Evolutionary conservation across 2,797 vertebrate species (phyloP).

Genomic region (Leucoraja ocellata): DNA sequence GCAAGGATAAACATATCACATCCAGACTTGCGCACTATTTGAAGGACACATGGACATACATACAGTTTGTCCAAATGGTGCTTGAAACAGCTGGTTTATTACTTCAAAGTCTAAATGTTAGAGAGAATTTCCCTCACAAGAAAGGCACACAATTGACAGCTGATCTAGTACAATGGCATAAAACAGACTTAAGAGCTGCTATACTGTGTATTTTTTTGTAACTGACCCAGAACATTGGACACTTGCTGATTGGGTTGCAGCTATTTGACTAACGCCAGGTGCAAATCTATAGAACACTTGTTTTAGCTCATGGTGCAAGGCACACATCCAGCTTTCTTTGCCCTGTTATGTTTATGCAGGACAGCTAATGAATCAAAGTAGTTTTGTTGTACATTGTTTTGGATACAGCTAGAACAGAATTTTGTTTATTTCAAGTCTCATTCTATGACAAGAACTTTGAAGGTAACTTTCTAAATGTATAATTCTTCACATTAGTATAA

Average conservation of each 20-base stretch:
- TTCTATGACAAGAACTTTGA: slow-evolving; percentile 23
- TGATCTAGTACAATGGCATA: not conserved
- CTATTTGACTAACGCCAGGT: not conserved
- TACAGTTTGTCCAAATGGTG: not conserved
- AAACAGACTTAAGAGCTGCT: slow-evolving; percentile 8
- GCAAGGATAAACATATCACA: not conserved
- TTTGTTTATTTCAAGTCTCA: slow-evolving; percentile 5
- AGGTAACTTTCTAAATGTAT: not conserved
- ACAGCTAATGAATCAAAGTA: slow-evolving; percentile 25
- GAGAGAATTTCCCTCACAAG: not conserved
- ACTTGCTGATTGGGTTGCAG: slow-evolving; percentile 14
- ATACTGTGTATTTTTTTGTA: not conserved
- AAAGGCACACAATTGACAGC: slow-evolving; percentile 12
- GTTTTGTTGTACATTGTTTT: not conserved
- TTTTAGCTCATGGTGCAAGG: not conserved
- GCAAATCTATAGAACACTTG: not conserved
- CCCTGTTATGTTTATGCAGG: not conserved
- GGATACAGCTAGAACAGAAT: slow-evolving; percentile 19
- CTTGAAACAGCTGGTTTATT: not conserved
- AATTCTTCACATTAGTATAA: not conserved
- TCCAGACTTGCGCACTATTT: not conserved
- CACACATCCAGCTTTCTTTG: slow-evolving; percentile 14
- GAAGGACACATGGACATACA: not conserved
- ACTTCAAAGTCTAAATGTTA: slow-evolving; percentile 25
- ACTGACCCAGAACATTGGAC: slow-evolving; percentile 29